These are phyloP conservation scores for Andrena bucephala DNA, from an alignment of 2,888 invertebrate genomes.

Conservation along the genomic window DNA sequence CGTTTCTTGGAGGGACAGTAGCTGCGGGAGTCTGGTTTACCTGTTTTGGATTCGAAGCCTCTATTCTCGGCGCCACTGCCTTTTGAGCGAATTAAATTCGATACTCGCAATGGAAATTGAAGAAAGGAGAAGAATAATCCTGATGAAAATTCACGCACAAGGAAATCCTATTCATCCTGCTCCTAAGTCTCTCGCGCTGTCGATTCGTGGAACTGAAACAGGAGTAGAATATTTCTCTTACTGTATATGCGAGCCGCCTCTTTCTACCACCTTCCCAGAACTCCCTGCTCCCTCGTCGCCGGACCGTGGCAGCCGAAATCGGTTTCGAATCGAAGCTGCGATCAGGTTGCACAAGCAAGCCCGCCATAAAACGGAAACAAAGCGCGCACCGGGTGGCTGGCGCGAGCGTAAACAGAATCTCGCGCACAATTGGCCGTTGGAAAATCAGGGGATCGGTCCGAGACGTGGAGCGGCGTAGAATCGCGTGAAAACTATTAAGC, in stretches of 20 bases:
- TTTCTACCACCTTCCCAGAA: not conserved
- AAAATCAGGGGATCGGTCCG: conserved; percentile 41
- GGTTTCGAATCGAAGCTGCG: conserved; percentile 2
- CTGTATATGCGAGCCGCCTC: not conserved
- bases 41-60: conserved; percentile 72
- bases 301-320: not conserved
- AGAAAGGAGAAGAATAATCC: not conserved
- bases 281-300: not conserved
- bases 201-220: not conserved
- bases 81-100: conserved; percentile 1
- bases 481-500: conserved; percentile 77
- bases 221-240: conserved; percentile 9
- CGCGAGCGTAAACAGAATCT: conserved; percentile 47
- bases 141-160: not conserved
- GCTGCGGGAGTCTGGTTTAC: conserved; percentile 63
- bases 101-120: not conserved
- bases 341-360: conserved; percentile 24
- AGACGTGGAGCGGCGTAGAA: conserved; percentile 63
- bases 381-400: not conserved
- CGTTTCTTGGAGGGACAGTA: conserved; percentile 69
- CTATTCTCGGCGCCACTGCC: conserved; percentile 44
- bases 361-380: conserved; percentile 18
- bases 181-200: too few species aligned
- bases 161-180: too few species aligned
- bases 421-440: conserved; percentile 31